A percentile compares a stretch with the other conserved stretches of the same genome.
Evolutionary conservation across 2,113 vertebrate species (phyloP).

Genomic region (Dicentrarchus labrax): DNA sequence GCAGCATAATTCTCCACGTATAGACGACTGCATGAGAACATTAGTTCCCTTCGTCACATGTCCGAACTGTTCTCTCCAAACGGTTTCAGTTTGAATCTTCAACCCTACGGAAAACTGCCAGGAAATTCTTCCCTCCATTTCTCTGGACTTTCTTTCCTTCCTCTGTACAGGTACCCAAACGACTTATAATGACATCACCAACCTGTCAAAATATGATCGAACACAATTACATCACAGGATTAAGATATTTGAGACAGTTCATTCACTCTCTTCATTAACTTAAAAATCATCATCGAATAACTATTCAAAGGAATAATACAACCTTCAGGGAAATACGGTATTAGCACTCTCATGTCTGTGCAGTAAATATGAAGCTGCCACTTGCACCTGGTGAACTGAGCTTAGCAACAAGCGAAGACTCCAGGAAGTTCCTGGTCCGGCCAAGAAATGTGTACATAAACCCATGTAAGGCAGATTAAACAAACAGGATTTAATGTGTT

Average conservation of each 20-base stretch:
- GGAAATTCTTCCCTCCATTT: conserved; percentile 90
- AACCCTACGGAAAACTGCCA: conserved; percentile 89
- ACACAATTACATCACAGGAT: neutral
- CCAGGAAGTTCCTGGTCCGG: too few relatives aligned
- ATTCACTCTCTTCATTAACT: neutral
- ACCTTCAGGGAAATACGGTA: too few relatives aligned
- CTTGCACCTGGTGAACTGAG: too few relatives aligned
- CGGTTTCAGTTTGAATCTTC: conserved; percentile 68
- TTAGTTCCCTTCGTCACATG: neutral
- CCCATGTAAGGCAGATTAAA: too few relatives aligned
- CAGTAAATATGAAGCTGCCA: too few relatives aligned
- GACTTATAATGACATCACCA: conserved; percentile 86
- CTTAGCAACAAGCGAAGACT: too few relatives aligned
- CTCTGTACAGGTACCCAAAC: conserved; percentile 90
- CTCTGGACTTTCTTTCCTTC: conserved; percentile 94
- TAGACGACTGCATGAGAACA: neutral
- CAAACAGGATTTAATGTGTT: too few relatives aligned
- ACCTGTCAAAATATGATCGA: conserved; percentile 74
- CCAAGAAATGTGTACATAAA: too few relatives aligned
- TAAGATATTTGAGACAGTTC: neutral
- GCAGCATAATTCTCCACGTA: neutral
- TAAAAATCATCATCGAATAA: neutral
- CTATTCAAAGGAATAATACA: too few relatives aligned
- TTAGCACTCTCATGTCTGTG: too few relatives aligned
- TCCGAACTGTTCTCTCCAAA: neutral